Evolutionary conservation across 2,888 invertebrate genomes (phyloP).

Genomic region (Melolontha melolontha): DNA sequence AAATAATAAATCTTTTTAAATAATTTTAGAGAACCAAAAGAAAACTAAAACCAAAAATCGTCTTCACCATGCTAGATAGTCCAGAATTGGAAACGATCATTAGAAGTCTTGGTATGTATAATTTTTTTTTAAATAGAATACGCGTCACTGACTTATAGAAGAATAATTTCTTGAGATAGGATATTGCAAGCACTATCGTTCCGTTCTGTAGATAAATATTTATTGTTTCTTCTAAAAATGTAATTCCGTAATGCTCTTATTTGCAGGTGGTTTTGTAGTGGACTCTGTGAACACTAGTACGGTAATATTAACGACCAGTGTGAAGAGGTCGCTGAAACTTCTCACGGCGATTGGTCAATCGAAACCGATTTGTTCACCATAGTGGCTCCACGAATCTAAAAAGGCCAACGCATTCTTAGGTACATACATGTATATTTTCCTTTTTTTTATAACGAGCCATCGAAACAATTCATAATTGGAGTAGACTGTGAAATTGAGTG

Average conservation of each 20-base stretch:
- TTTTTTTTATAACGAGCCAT: too few relatives aligned
- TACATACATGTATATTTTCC: too few relatives aligned
- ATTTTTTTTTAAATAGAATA: too few relatives aligned
- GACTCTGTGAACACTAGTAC: conserved; percentile 64
- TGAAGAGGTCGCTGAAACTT: conserved; percentile 72
- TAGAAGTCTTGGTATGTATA: conserved; percentile 56
- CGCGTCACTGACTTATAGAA: too few relatives aligned
- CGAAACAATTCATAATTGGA: too few relatives aligned
- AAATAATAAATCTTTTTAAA: too few relatives aligned
- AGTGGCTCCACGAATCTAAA: conserved; percentile 60
- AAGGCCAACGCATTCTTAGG: conserved; percentile 59
- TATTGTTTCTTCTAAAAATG: too few relatives aligned
- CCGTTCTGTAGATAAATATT: too few relatives aligned
- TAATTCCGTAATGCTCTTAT: background rate
- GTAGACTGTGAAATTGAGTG: too few relatives aligned
- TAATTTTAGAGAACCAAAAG: conserved; percentile 54
- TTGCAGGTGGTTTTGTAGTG: conserved; percentile 69
- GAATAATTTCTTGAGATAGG: too few relatives aligned
- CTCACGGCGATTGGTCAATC: conserved; percentile 72
- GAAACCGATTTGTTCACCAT: conserved; percentile 69
- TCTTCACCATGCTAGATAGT: conserved; percentile 53
- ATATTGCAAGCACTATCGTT: too few relatives aligned
- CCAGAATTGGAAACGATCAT: conserved; percentile 59
- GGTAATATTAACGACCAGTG: conserved; percentile 69
- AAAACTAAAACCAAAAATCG: conserved; percentile 5